These are phyloP conservation scores for Eclectus roratus DNA, from an alignment of 2,113 vertebrate species.

Conservation along the genomic window DNA sequence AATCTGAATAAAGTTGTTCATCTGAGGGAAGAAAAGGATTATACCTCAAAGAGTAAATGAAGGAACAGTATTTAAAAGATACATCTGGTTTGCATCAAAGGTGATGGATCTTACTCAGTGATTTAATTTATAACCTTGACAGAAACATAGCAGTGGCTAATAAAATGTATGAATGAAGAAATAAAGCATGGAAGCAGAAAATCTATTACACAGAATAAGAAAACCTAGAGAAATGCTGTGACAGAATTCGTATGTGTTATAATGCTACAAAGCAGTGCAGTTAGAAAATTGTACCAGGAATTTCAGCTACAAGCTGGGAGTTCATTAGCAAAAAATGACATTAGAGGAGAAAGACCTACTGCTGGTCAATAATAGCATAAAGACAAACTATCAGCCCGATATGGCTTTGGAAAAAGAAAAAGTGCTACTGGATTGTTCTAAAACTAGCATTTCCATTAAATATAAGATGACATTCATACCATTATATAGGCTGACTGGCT, in stretches of 20 bases:
- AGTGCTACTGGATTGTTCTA: not conserved
- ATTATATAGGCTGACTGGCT: not conserved
- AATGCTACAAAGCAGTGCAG: not conserved
- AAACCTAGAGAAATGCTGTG: not conserved
- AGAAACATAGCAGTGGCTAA: constrained; percentile 1
- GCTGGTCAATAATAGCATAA: not conserved
- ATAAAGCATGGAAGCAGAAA: not conserved
- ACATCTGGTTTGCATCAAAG: not conserved
- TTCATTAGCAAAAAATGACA: not conserved
- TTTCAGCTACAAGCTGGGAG: not conserved
- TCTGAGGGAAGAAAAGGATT: not conserved
- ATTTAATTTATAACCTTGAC: constrained; percentile 15
- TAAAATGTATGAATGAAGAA: not conserved
- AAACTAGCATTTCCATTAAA: not conserved
- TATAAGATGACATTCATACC: not conserved
- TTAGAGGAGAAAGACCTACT: not conserved
- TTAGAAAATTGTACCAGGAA: not conserved
- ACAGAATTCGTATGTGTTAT: not conserved
- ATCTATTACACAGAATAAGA: not conserved
- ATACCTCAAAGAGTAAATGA: not conserved
- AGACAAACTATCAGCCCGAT: not conserved
- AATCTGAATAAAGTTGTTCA: not conserved
- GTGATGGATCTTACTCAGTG: not conserved
- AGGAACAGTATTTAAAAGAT: not conserved
- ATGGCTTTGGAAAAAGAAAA: not conserved